Conservation (phyloP, 53 echinoderm and acorn worm genomes). For the Antedon mediterranea region DNA sequence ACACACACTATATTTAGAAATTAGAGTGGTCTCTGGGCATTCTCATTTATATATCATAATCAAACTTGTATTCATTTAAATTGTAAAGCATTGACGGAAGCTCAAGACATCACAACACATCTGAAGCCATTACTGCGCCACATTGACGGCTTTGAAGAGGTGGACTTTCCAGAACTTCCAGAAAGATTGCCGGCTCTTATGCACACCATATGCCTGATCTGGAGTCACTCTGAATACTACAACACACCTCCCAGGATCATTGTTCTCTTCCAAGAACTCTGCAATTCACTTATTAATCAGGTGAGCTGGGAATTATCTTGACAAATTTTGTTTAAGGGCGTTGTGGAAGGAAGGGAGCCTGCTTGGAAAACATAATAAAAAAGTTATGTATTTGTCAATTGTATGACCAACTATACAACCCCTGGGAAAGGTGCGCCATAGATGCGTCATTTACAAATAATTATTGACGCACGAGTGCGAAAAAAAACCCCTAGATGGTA, state of each 20-base stretch:
- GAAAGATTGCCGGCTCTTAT: constrained; percentile 55
- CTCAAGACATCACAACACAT: constrained; percentile 86
- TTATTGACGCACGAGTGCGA: too few species aligned
- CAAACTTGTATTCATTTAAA: too few species aligned
- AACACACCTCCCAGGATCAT: constrained; percentile 93
- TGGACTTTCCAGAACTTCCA: constrained; percentile 58
- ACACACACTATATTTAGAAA: too few species aligned
- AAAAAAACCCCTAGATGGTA: too few species aligned
- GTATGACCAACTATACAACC: too few species aligned
- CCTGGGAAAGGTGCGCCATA: too few species aligned
- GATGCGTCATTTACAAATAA: too few species aligned
- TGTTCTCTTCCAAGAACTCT: constrained; percentile 84
- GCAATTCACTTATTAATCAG: constrained; percentile 80
- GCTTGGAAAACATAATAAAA: too few species aligned
- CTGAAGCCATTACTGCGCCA: constrained; percentile 70
- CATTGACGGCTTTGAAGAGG: constrained; percentile 73
- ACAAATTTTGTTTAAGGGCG: not conserved
- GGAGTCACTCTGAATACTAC: constrained; percentile 76
- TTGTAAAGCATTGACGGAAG: constrained; percentile 92
- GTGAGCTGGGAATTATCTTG: constrained; percentile 29
- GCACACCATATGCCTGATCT: constrained; percentile 75
- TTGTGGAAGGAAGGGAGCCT: too few species aligned
- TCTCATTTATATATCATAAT: too few species aligned
- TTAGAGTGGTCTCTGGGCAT: too few species aligned
- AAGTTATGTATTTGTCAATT: too few species aligned